Conservation (phyloP, 2,797 vertebrate species). For the Phalanger gymnotis region DNA sequence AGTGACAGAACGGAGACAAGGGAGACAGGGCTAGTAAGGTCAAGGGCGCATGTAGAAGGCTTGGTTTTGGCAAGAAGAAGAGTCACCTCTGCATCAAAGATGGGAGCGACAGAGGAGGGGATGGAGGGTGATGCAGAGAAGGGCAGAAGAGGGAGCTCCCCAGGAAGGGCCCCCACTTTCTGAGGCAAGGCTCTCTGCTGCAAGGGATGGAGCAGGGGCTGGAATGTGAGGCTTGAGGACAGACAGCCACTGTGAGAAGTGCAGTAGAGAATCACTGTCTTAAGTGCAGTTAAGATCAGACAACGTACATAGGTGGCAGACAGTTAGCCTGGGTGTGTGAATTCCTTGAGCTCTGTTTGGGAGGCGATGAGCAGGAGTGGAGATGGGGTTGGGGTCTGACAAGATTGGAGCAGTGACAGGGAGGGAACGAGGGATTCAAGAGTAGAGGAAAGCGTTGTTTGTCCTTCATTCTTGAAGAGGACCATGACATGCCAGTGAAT, state of each 20-base stretch:
- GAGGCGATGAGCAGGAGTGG: not conserved
- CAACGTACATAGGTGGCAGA: too few relatives aligned
- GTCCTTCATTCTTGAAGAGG: too few relatives aligned
- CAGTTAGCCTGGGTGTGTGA: too few relatives aligned
- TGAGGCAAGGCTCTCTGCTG: not conserved
- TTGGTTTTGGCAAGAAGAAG: not conserved
- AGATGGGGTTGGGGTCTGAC: not conserved
- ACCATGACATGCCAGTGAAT: too few relatives aligned
- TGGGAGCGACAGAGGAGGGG: rapidly evolving
- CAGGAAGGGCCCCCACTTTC: not conserved
- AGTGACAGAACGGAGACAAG: not conserved
- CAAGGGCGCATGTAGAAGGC: not conserved
- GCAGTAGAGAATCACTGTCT: not conserved
- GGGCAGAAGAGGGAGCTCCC: not conserved
- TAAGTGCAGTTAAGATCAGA: not conserved
- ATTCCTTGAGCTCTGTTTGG: too few relatives aligned
- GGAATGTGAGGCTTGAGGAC: too few relatives aligned
- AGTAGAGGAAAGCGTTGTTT: not conserved
- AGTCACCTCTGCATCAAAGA: not conserved
- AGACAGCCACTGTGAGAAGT: too few relatives aligned
- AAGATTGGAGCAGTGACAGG: too few relatives aligned
- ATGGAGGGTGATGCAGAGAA: not conserved
- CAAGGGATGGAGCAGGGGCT: not conserved
- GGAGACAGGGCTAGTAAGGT: not conserved
- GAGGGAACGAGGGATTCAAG: not conserved